Evolutionary conservation across 2,113 vertebrate species (phyloP).

Genomic region (Coreoperca whiteheadi): DNA sequence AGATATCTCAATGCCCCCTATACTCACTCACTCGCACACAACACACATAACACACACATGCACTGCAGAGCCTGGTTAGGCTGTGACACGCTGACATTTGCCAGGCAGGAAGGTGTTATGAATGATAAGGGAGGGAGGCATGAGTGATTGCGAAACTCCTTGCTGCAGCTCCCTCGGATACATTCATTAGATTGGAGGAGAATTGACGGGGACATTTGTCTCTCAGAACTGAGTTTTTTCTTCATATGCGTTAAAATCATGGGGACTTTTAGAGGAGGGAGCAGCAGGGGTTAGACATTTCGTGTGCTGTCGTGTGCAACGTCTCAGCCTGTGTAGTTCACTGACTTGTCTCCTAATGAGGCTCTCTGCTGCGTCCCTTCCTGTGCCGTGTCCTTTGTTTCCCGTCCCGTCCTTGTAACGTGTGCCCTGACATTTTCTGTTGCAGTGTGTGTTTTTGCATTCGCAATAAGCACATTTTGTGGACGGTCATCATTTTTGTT

Average conservation of each 20-base stretch:
- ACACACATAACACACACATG: conserved; percentile 7
- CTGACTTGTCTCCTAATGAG: conserved; percentile 45
- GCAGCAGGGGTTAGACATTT: conserved; percentile 34
- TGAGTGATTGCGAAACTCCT: conserved; percentile 60
- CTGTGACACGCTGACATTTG: conserved; percentile 60
- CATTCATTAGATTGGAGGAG: conserved; percentile 53
- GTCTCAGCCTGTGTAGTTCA: conserved; percentile 17
- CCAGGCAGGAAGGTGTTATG: conserved; percentile 61
- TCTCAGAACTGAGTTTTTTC: conserved; percentile 40
- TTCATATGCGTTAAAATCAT: conserved; percentile 40
- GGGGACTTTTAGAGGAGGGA: conserved; percentile 29
- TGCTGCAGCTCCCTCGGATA: conserved; percentile 48
- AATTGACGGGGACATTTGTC: conserved; percentile 64
- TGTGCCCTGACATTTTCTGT: conserved; percentile 20
- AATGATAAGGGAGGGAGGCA: conserved; percentile 57
- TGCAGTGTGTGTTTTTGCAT: neutral
- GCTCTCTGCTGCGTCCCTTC: conserved; percentile 11
- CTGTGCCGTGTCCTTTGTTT: conserved; percentile 23
- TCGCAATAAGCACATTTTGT: neutral
- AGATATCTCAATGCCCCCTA: conserved; percentile 45
- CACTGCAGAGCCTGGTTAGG: conserved; percentile 34
- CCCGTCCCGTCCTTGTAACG: neutral
- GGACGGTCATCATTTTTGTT: neutral
- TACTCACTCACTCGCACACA: conserved; percentile 20
- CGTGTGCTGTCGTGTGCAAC: conserved; percentile 9